Evolutionary conservation across 2,113 vertebrate species (phyloP).

Genomic region (Megaptera novaeangliae): DNA sequence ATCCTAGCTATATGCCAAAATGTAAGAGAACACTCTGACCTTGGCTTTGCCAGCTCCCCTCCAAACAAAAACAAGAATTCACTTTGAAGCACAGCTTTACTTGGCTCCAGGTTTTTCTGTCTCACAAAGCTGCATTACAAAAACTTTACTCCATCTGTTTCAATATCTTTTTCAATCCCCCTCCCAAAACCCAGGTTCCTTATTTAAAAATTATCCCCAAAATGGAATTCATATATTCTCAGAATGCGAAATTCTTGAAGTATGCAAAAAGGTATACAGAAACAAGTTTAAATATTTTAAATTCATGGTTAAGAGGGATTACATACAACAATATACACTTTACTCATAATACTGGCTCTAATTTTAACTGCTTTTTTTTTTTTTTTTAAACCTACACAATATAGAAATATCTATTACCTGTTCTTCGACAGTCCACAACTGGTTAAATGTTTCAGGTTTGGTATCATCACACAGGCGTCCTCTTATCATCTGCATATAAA

Average conservation of each 20-base stretch:
- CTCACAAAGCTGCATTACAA: background rate
- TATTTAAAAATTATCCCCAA: slow-evolving; percentile 38
- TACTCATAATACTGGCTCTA: background rate
- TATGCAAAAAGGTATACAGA: background rate
- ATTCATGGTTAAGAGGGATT: background rate
- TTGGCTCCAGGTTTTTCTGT: background rate
- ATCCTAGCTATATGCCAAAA: background rate
- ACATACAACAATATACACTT: background rate
- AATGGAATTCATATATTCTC: background rate
- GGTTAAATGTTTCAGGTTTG: slow-evolving; percentile 98
- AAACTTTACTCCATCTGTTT: background rate
- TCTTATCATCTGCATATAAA: slow-evolving; percentile 91
- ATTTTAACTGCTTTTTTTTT: background rate
- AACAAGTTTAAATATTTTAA: background rate
- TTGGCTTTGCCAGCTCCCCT: background rate
- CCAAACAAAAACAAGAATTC: background rate
- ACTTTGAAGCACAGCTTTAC: background rate
- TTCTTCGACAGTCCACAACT: slow-evolving; percentile 97
- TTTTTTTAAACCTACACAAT: background rate
- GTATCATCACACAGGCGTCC: slow-evolving; percentile 93
- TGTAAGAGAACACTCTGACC: background rate
- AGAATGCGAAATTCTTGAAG: background rate
- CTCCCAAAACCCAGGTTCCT: background rate
- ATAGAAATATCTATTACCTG: slow-evolving; percentile 85
- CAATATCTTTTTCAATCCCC: background rate